These are phyloP conservation scores for Wiebesia pumilae DNA, from an alignment of 1,140 invertebrate species.

Conservation along the genomic window DNA sequence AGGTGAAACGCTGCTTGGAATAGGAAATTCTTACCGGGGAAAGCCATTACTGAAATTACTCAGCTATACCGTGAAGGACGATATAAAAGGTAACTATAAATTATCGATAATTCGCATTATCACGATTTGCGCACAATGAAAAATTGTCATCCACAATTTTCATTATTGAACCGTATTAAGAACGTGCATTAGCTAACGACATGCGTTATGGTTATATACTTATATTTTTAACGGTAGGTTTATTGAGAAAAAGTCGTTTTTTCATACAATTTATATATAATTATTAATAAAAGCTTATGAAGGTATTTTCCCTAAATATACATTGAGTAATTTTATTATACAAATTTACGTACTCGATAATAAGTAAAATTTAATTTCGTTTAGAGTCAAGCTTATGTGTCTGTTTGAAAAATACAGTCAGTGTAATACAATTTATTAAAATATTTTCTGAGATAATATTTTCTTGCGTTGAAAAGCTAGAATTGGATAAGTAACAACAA, in stretches of 20 bases:
- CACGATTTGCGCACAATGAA: conserved; percentile 26
- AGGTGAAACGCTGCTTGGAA: conserved; percentile 45
- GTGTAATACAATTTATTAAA: too few species aligned
- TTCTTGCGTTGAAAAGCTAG: too few species aligned
- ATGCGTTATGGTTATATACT: conserved; percentile 1
- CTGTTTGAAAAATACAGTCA: not conserved
- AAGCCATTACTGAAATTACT: conserved; percentile 55
- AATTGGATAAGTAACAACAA: too few species aligned
- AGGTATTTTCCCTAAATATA: not conserved
- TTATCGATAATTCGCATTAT: conserved; percentile 52
- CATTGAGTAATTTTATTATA: not conserved
- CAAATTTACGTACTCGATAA: not conserved
- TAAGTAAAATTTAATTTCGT: too few species aligned
- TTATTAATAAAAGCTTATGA: not conserved
- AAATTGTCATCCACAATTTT: conserved; percentile 20
- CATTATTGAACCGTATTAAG: conserved; percentile 6
- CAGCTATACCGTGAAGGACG: not conserved
- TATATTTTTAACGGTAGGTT: conserved; percentile 4
- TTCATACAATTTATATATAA: not conserved
- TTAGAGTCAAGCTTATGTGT: too few species aligned
- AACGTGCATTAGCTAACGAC: conserved; percentile 25
- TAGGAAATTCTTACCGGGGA: conserved; percentile 53
- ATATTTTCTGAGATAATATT: too few species aligned
- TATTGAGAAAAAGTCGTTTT: not conserved
- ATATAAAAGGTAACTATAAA: conserved; percentile 51